Evolutionary conservation across 1,140 invertebrate genomes (phyloP).

Genomic region (Protaetia brevitarsis): DNA sequence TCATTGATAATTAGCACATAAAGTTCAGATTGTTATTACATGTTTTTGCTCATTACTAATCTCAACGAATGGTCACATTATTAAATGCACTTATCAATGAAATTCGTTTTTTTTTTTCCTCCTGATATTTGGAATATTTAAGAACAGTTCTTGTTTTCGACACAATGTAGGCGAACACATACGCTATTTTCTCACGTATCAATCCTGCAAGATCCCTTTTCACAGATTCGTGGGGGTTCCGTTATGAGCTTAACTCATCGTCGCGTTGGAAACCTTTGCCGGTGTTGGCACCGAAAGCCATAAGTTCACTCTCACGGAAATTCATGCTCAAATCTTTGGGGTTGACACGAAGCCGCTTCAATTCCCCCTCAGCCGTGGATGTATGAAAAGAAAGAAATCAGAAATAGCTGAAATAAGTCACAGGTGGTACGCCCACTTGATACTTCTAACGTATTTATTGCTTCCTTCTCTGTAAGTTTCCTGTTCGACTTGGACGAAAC

Average conservation of each 20-base stretch:
- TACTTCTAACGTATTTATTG: neutral
- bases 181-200: no score
- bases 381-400: neutral
- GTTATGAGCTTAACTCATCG: conserved; percentile 8
- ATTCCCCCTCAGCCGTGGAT: neutral
- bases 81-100: no score
- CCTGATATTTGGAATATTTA: neutral
- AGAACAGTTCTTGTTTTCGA: neutral
- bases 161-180: neutral
- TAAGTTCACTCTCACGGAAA: neutral
- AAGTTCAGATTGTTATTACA: no score
- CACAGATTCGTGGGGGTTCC: conserved; percentile 5
- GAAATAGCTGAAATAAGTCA: neutral
- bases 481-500: no score
- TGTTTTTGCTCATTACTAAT: no score
- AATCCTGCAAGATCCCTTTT: conserved; percentile 1
- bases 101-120: conserved; percentile 5
- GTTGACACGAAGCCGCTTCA: neutral
- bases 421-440: neutral
- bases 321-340: neutral
- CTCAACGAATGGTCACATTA: no score
- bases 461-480: no score
- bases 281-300: conserved; percentile 6
- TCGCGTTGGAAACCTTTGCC: neutral
- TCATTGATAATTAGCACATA: no score